Base-by-base conservation (phyloP, 2,888 invertebrate species). In the Eupithecia insigniata region DNA sequence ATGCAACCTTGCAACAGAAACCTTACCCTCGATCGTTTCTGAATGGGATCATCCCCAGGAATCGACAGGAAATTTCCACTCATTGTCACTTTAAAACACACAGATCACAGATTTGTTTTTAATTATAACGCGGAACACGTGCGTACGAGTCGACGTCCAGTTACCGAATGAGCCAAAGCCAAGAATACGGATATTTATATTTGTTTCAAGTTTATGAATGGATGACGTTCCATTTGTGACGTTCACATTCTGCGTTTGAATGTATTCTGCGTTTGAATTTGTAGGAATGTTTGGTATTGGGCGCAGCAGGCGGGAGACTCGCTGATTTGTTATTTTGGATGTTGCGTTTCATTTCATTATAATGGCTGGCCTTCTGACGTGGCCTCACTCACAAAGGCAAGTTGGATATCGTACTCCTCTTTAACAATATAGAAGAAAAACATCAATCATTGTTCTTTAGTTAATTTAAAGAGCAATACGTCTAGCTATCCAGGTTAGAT, bases 1-100 rank as follows among this genome's bases (percentile, higher is more conserved):
- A 28, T 43, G 60, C 30, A 62, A 62, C 68, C 69, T 66, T 72
- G 70, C 58, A 67, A 55, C 73, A 58, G 61, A 85, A 85, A 78
- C 82, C 92, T 92, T 91, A 94, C 94, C 89, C 94, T 85, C 61
- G 92, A 90, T 72, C 94, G 84, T 78, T 84, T 86, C 78, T 91
- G 90, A 72, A 93, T 90, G 32, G 89, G 83, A 70, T 92, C 91
- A 75, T 92, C 92, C 67, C 92, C 92, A 34, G 94, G 94, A 78
- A 94, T 93, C 18, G 93, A 93, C 34, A 94, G 88, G 76, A 92
- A 94, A 80, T 94, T 94, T 74, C 93, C 92, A 87, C 94, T 94
- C 94, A 94, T 94, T 85, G 88, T 92, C 85, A 86, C 88, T 74
- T 75, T 77, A 82, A 82, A 76, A 79, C 80, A 81, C 72, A 79